Evolutionary conservation across 92 coral and sea anemone genomes (phyloP), one percentile per base, ranked within the genome.

Genomic region (Meandrina meandrites): DNA sequence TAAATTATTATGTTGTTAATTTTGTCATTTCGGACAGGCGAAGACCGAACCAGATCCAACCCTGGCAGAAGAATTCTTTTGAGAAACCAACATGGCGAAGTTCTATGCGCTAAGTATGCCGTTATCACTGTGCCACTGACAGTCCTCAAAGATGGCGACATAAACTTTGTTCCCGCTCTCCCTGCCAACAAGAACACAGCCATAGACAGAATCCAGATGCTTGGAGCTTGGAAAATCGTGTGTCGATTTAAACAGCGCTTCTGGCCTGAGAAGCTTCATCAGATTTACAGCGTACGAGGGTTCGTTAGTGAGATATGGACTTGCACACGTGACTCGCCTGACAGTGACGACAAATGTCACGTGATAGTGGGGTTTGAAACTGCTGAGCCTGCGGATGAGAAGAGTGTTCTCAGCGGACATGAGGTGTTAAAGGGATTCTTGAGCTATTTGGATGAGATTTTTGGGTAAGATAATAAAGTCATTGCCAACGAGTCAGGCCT

Each of bases 281-380:
- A 37, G n/a, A 36, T 71, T 36, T 84, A 84, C 75, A 34, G 79
- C 17, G 80, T 75, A 0, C 66, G 81, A 1, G 87, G 87, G 31
- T 84, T 84, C 42, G 60, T 24, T 19, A 78, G 94, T 75, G 98
- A 94, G 86, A 79, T 96, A 81, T 96, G 98, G 98, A 91, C 91
- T 72, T 91, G 88, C 79, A 83, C 98, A 17, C 91, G 92, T 80
- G 94, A 89, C 54, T 90, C 95, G 30, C 79, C 74, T 19, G 81
- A 77, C 85, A 87, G 80, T 81, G 93, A 90, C 58, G 96, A 94
- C 13, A 85, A 88, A 79, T 96, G 95, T 86, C 96, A 96, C 89
- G 90, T 96, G 87, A 91, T 85, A 64, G 89, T 93, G 58, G 98
- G 98, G 54, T 96, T 96, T 83, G 86, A 86, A 87, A 94, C 96